Conservation (phyloP, 2,888 invertebrate species). For the Eilema griseolum region DNA sequence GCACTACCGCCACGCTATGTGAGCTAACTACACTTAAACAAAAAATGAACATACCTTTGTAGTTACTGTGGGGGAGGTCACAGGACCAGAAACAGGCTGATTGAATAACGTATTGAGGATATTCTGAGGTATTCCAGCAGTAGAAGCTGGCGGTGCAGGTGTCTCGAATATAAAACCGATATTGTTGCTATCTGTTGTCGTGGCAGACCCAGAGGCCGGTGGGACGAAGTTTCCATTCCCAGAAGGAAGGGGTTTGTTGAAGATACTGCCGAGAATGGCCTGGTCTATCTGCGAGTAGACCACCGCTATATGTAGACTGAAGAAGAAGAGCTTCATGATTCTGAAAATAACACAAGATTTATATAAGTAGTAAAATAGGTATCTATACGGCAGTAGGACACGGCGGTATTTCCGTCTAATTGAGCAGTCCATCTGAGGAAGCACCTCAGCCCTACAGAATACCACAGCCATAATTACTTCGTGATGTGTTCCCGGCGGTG, state of each 20-base stretch:
- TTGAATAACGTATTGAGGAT: background rate
- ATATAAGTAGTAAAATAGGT: too few relatives aligned
- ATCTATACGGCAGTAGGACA: too few relatives aligned
- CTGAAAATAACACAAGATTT: too few relatives aligned
- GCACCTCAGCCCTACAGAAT: too few relatives aligned
- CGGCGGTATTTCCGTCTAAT: too few relatives aligned
- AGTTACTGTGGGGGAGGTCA: background rate
- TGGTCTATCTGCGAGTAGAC: background rate
- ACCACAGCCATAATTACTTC: too few relatives aligned
- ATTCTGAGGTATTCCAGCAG: background rate
- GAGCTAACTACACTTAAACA: too few relatives aligned
- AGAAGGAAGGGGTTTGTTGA: background rate
- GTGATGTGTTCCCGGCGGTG: too few relatives aligned
- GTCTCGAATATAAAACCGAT: background rate
- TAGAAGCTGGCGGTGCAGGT: background rate
- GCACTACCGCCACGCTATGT: too few relatives aligned
- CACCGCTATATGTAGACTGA: background rate
- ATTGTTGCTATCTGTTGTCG: background rate
- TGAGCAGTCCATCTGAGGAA: too few relatives aligned
- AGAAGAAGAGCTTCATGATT: slow-evolving; percentile 5
- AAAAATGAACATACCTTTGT: background rate
- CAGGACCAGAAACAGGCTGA: background rate
- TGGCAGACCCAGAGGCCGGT: background rate
- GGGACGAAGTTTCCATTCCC: background rate
- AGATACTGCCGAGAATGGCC: background rate